Evolutionary conservation across 2,888 invertebrate genomes (phyloP), one percentile per base, ranked within the genome.

Genomic region (Tyria jacobaeae): DNA sequence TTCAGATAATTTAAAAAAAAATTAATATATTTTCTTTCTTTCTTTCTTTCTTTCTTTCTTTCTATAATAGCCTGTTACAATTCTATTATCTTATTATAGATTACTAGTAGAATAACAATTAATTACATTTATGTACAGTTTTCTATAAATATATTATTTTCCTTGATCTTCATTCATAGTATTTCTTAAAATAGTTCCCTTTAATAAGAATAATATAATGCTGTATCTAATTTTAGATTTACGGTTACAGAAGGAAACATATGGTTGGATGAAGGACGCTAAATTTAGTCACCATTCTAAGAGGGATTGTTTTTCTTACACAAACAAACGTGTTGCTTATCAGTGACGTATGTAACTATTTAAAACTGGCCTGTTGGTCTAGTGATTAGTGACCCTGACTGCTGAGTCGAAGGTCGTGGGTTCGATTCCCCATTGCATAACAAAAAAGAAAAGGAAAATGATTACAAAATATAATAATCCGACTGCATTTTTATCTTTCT

Each of bases 161-260:
- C 47, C 56, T 56, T 24, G 10, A 56, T 12, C 21, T 35, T 15
- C 56, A 48, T 56, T 56, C 47, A 48, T 24, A 25, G 10, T 21
- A 4, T 27, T 48, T 4, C 56, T 56, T 47, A 35, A 47, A 44
- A 56, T 56, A 56, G 35, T 12, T 17, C 25, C n/a, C 56, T 47
- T 31, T 24, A 21, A 5, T 56, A 47, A 15, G 24, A 47, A 2
- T n/a, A 34, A n/a, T n/a, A n/a, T n/a, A n/a, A n/a, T 41, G 24
- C 14, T 31, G 47, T 56, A 7, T 15, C 35, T 47, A 21, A 25
- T 7, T 17, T 48, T 53, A n/a, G 39, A 39, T 5, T 10, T 24
- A 39, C 37, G 31, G 21, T 24, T 21, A 48, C 35, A 25, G 27
- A 44, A 41, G 54, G 54, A 44, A 44, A 53, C 25, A 24, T n/a